Percentiles rank a stretch among this genome's conserved stretches.
phyloP scores from a whole-genome alignment of 2,888 invertebrate genomes.

The Drosophila paracracens region DNA sequence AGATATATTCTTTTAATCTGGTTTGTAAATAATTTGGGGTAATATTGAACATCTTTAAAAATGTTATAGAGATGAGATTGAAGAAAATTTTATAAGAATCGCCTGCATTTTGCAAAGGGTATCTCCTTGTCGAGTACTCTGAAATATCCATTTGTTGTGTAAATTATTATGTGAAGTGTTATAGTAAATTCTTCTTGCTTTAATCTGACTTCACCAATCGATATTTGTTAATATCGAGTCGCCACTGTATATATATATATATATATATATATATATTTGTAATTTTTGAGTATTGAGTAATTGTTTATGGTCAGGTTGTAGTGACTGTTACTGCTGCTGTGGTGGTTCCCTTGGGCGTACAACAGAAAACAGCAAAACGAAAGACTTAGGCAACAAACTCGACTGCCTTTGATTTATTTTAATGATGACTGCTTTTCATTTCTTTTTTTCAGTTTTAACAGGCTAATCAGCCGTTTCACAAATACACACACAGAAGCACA shows the following conservation, averaged over 20 bases:
- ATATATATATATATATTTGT: slow-evolving; percentile 4
- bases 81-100: neutral
- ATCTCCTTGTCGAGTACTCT: neutral
- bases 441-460: slow-evolving; percentile 37
- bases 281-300: slow-evolving; percentile 68
- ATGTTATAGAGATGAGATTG: neutral
- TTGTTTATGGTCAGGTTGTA: slow-evolving; percentile 51
- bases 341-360: slow-evolving; percentile 35
- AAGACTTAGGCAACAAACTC: slow-evolving; percentile 80
- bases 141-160: neutral
- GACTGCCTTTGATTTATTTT: slow-evolving; percentile 56
- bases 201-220: neutral
- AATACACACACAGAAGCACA: slow-evolving; percentile 16
- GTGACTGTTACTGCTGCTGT: slow-evolving; percentile 23
- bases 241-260: slow-evolving; percentile 9
- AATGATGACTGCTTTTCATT: slow-evolving; percentile 66
- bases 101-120: neutral
- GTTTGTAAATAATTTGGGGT: neutral
- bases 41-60: neutral
- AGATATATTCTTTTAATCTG: neutral
- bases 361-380: slow-evolving; percentile 56
- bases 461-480: slow-evolving; percentile 68
- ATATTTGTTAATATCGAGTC: neutral
- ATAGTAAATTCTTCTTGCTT: neutral
- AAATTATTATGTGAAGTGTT: neutral